Percentiles rank a stretch among this genome's conserved stretches.
phyloP scores from a whole-genome alignment of 2,888 invertebrate genomes.

The Biston stratarius region DNA sequence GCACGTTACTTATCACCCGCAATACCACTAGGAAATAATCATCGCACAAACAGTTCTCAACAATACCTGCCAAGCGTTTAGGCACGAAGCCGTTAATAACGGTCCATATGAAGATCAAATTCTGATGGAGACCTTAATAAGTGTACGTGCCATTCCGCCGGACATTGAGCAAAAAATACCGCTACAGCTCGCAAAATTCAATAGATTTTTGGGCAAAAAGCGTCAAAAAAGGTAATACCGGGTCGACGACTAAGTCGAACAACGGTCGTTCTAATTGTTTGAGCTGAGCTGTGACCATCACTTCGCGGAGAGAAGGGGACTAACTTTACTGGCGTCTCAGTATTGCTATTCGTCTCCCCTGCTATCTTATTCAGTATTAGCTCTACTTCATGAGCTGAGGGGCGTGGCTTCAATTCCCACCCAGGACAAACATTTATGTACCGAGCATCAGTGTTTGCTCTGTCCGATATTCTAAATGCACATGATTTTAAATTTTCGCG shows the following conservation, averaged over 20 bases:
- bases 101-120: conserved; percentile 62
- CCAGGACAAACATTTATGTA: too few species aligned
- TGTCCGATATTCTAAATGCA: too few species aligned
- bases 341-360: conserved; percentile 7
- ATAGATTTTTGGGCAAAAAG: conserved; percentile 82
- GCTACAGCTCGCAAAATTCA: conserved; percentile 76
- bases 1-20: conserved; percentile 45
- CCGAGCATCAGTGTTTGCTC: too few species aligned
- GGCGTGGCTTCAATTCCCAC: too few species aligned
- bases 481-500: too few species aligned
- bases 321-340: conserved; percentile 44
- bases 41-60: conserved; percentile 25
- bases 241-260: conserved; percentile 73
- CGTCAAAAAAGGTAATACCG: conserved; percentile 77
- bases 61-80: conserved; percentile 31
- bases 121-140: conserved; percentile 74
- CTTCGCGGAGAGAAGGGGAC: conserved; percentile 44
- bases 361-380: too few species aligned
- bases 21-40: conserved; percentile 34
- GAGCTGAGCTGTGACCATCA: conserved; percentile 59
- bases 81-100: conserved; percentile 60
- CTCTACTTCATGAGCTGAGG: too few species aligned
- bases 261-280: conserved; percentile 79
- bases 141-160: conserved; percentile 66
- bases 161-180: conserved; percentile 70